A percentile compares a stretch with the other conserved stretches of the same genome.
Conservation (phyloP, 2,888 invertebrate species). For the Podotricha telesiphe region DNA sequence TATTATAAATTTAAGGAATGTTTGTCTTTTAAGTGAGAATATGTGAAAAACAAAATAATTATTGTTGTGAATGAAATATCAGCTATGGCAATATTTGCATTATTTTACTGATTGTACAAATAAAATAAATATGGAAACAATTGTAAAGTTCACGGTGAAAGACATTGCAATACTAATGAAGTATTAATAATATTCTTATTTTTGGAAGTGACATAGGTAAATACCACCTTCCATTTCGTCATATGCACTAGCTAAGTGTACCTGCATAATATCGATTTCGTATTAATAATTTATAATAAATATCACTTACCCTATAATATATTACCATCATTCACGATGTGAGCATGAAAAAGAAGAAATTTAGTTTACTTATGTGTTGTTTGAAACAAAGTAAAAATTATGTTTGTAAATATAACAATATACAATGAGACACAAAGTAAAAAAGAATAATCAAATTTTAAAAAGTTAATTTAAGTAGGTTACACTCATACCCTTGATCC, state of each 20-base stretch:
- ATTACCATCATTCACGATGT: constrained; percentile 46
- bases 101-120: not conserved
- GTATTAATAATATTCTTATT: not conserved
- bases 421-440: constrained; percentile 62
- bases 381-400: constrained; percentile 42
- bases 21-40: too few species aligned
- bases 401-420: constrained; percentile 67
- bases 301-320: constrained; percentile 66
- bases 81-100: not conserved
- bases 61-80: too few species aligned
- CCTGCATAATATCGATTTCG: constrained; percentile 27
- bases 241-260: not conserved
- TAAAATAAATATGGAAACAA: not conserved
- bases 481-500: constrained; percentile 72
- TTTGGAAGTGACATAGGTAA: not conserved
- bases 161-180: not conserved
- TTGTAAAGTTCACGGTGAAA: not conserved
- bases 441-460: not conserved
- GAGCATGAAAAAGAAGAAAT: constrained; percentile 63
- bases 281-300: not conserved
- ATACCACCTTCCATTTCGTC: constrained; percentile 12
- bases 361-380: constrained; percentile 42
- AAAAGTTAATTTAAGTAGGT: constrained; percentile 34
- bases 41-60: too few species aligned
- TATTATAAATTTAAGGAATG: too few species aligned